Percentiles rank a stretch among this genome's conserved stretches.
These are phyloP conservation scores for Pagetopsis macropterus DNA, from an alignment of 2,797 vertebrate genomes.

Conservation along the genomic window DNA sequence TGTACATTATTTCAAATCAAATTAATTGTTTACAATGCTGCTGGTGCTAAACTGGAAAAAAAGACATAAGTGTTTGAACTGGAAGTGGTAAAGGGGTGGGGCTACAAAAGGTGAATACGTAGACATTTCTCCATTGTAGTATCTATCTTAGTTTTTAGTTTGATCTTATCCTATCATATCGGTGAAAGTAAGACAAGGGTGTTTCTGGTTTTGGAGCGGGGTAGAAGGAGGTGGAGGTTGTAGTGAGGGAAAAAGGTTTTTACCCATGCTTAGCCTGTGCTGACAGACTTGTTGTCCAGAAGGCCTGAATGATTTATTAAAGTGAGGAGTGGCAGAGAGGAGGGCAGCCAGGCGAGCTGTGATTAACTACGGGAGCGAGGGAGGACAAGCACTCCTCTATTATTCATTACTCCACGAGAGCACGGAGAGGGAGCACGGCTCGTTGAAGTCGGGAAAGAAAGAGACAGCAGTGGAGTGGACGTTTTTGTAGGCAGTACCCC, in stretches of 20 bases:
- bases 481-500: constrained; percentile 3
- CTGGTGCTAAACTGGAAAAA: no score
- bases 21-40: no score
- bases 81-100: no score
- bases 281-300: constrained; percentile 69
- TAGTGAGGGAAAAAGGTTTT: constrained; percentile 34
- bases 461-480: constrained; percentile 25
- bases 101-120: no score
- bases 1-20: no score
- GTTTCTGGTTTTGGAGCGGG: constrained; percentile 10
- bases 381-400: constrained; percentile 83
- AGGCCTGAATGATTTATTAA: constrained; percentile 85
- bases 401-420: constrained; percentile 80
- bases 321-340: constrained; percentile 70
- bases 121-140: no score
- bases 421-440: constrained; percentile 48
- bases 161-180: no score
- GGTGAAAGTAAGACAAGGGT: background rate
- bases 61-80: no score
- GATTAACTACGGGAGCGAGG: constrained; percentile 81
- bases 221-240: constrained; percentile 16
- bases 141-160: no score
- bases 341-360: constrained; percentile 81
- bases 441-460: constrained; percentile 29
- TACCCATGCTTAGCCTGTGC: constrained; percentile 49